Base-by-base conservation (phyloP, 2,888 invertebrate species). In the Ophion slaviceki region DNA sequence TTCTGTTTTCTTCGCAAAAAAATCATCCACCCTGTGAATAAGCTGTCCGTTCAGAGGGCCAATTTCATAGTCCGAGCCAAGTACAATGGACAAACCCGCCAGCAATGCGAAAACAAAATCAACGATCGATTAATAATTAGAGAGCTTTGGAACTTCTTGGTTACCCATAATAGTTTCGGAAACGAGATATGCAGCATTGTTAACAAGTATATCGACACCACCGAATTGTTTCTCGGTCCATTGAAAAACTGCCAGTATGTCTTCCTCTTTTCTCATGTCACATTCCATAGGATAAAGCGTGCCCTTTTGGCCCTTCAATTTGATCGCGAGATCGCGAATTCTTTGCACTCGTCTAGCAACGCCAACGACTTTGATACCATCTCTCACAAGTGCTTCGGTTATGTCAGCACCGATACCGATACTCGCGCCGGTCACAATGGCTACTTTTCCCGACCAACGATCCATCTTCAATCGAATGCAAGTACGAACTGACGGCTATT, bases 351-450 rank as follows among this genome's bases (percentile, higher is more conserved):
- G 94, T 72, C 95, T 93, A 0, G 95, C 95, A 87, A 95, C 92
- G 0, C 95, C 96, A 0, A 95, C 94, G 0, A 96, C 96, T 64
- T 93, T 94, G 80, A 96, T 87, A 0, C 95, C 96, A 3, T 94
- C 91, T 64, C 94, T 91, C 0, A 94, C 93, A n/a, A 96, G 91
- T 70, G 93, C 93, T 87, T 91, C 89, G 0, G 93, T 92, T 24
- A 95, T 94, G 6, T 94, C 94, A 0, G 94, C 94, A 24, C 96
- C 96, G 76, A 96, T 96, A 1, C 96, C 96, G 0, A 94, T 93
- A 90, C 96, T 96, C 17, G 96, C 96, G 0, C 96, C 96, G 0
- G 96, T 96, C 53, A 96, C 96, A 36, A 96, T 94, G 0, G 96
- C 96, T 0, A 96, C 95, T 90, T 95, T 95, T 86, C 95, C 95